Evolutionary conservation across 1,140 invertebrate species (phyloP), one percentile per base, ranked within the genome.

Genomic region (Drosophila oshimai): DNA sequence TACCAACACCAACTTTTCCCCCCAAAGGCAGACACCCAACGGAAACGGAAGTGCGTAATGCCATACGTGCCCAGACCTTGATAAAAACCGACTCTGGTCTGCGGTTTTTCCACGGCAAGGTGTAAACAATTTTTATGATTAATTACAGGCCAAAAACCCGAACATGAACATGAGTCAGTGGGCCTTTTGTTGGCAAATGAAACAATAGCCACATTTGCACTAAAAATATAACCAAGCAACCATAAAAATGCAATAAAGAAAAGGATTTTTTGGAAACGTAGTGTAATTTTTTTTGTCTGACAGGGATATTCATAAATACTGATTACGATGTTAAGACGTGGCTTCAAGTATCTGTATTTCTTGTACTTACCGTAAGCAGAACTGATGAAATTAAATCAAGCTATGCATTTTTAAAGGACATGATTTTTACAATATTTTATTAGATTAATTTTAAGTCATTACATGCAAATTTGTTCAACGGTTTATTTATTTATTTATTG

Each of bases 31-130:
- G 44, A 68, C 39, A 62, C 42, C 20, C 34, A 53, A 9, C 80
- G 75, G 80, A 86, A 86, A 80, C 80, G 80, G 80, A 86, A 87
- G 75, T 80, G 75, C 81, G 81, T 86, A 87, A 87, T 80, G 57
- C 80, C 76, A 87, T 86, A 86, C 76, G 81, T 80, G 80, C 53
- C 74, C 53, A 28, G 64, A 31, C 20, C 45, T 13, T n/a, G n/a
- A 34, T 18, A 47, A 36, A 24, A 39, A 33, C 37, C 31, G 15
- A 47, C 55, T 31, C 47, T 37, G 18, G 53, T 34, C 47, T 61
- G 60, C 31, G 37, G 72, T 61, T 39, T 44, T 39, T 42, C 29
- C 42, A 29, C 37, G 67, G 54, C 67, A 87, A 80, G 75, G 76
- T 84, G 80, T 72, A 80, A 84, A 73, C 57, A 45, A 72, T 87